Conservation (phyloP, 2,888 invertebrate species). For the Pteria penguin region DNA sequence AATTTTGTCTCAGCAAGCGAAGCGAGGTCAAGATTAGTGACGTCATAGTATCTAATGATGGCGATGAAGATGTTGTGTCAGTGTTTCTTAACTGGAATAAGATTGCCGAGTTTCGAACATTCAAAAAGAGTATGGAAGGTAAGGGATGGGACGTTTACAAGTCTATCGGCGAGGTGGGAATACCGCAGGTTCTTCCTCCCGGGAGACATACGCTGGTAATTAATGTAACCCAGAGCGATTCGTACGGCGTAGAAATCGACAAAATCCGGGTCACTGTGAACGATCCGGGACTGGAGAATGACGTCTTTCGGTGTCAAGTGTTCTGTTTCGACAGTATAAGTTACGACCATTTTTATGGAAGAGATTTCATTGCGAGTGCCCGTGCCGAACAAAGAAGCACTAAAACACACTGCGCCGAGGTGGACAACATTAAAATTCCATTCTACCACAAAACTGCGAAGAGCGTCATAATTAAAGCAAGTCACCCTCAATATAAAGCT, state of each 20-base stretch:
- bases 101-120: slow-evolving; percentile 37
- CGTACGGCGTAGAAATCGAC: slow-evolving; percentile 63
- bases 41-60: slow-evolving; percentile 58
- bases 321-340: slow-evolving; percentile 56
- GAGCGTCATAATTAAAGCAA: slow-evolving; percentile 57
- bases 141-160: slow-evolving; percentile 47
- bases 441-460: slow-evolving; percentile 50
- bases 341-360: slow-evolving; percentile 31
- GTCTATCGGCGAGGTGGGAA: slow-evolving; percentile 15
- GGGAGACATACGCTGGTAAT: slow-evolving; percentile 50
- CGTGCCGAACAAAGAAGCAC: slow-evolving; percentile 43
- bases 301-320: slow-evolving; percentile 50
- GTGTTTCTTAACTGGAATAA: slow-evolving; percentile 45
- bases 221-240: slow-evolving; percentile 41
- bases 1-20: slow-evolving; percentile 52
- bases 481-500: slow-evolving; percentile 57
- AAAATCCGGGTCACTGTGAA: slow-evolving; percentile 44
- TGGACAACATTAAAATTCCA: slow-evolving; percentile 66
- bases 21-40: slow-evolving; percentile 39
- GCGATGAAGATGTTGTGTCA: slow-evolving; percentile 43
- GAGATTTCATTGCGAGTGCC: slow-evolving; percentile 28
- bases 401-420: slow-evolving; percentile 61
- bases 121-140: slow-evolving; percentile 33
- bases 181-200: slow-evolving; percentile 10
- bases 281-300: slow-evolving; percentile 40